Conservation (phyloP, 1,140 invertebrate species). For the Zaprionus kolodkinae region DNA sequence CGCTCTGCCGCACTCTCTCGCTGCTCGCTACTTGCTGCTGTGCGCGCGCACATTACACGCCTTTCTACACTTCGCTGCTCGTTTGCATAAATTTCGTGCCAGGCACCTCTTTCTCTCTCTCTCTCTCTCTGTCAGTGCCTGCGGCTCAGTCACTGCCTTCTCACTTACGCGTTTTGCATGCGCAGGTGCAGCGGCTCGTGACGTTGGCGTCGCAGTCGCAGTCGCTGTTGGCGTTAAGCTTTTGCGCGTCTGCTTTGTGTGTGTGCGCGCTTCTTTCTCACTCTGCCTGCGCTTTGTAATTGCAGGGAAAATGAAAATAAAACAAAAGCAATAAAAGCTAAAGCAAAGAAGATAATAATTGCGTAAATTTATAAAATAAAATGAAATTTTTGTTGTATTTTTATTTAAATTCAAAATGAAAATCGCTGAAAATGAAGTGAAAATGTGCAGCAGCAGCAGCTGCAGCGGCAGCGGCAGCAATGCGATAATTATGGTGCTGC, state of each 20-base stretch:
- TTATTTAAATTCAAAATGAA: conserved; percentile 57
- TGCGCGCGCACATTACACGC: conserved; percentile 63
- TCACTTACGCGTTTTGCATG: conserved; percentile 65
- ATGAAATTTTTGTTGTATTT: conserved; percentile 54
- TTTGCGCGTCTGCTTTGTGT: conserved; percentile 32
- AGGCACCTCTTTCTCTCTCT: conserved; percentile 43
- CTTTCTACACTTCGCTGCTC: conserved; percentile 81
- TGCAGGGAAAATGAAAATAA: conserved; percentile 52
- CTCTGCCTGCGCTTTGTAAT: conserved; percentile 66
- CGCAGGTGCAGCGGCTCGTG: conserved; percentile 67
- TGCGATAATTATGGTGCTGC: conserved; percentile 39
- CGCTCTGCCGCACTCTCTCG: conserved; percentile 5
- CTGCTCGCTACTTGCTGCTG: conserved; percentile 4
- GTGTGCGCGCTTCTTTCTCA: conserved; percentile 8
- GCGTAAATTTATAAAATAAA: conserved; percentile 43
- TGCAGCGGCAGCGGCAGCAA: conserved; percentile 2
- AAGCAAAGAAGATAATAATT: conserved; percentile 33
- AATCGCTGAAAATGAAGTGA: conserved; percentile 48
- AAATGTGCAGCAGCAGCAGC: conserved; percentile 45
- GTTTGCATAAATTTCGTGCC: conserved; percentile 79
- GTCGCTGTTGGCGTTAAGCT: conserved; percentile 11
- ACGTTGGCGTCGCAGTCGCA: conserved; percentile 34
- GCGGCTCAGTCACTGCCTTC: conserved; percentile 8
- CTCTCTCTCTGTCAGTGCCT: no score
- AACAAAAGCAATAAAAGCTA: conserved; percentile 33